Conservation (phyloP, 2,888 invertebrate species). For the Mesorhabditis spiculigera region DNA sequence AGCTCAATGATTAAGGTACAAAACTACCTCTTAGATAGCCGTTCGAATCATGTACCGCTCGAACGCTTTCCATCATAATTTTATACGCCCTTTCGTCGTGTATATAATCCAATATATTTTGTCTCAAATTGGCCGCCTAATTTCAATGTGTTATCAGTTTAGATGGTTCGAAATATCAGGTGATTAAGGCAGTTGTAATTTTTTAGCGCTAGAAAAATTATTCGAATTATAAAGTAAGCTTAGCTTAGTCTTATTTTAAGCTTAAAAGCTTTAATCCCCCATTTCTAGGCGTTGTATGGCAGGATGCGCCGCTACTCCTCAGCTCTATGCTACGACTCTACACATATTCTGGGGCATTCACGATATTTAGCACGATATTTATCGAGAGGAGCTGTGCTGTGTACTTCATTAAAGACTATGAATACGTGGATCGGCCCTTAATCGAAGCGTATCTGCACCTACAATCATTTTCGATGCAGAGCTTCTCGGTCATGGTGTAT, state of each 20-base stretch:
- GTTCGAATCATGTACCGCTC: background rate
- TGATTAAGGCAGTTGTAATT: too few relatives aligned
- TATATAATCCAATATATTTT: background rate
- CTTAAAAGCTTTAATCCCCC: too few relatives aligned
- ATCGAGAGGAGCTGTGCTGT: background rate
- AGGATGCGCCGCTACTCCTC: too few relatives aligned
- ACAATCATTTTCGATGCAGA: background rate
- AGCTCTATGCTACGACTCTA: too few relatives aligned
- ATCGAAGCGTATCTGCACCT: background rate
- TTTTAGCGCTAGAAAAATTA: too few relatives aligned
- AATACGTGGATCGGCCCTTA: background rate
- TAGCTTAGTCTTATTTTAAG: too few relatives aligned
- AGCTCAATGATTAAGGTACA: background rate
- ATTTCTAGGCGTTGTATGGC: too few relatives aligned
- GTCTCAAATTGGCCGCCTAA: background rate
- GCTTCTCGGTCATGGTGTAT: background rate
- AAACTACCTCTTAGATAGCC: background rate
- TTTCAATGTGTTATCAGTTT: background rate
- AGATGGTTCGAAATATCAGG: background rate
- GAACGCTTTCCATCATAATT: background rate
- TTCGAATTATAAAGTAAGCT: too few relatives aligned
- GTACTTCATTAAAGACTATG: background rate
- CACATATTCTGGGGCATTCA: too few relatives aligned
- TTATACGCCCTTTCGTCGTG: background rate
- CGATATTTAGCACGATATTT: too few relatives aligned